Percentiles rank a stretch among this genome's conserved stretches.
Evolutionary conservation across 2,888 invertebrate genomes (phyloP).

Genomic region (Thyatira batis): DNA sequence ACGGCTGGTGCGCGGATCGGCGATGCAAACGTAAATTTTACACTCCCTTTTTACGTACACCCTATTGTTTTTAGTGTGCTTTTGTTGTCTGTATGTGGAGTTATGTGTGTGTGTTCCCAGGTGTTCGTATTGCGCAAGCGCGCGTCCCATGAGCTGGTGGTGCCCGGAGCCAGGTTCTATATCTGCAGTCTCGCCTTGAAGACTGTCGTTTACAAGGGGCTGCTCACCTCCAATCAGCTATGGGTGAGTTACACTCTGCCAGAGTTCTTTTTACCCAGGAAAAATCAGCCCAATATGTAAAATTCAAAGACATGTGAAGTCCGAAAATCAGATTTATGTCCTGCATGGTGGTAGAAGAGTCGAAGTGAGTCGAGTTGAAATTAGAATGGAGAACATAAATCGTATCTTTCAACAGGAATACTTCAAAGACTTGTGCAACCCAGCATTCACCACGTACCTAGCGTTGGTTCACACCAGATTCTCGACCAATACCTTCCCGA

Average conservation of each 20-base stretch:
- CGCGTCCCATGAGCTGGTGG: constrained; percentile 93
- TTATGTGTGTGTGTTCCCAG: constrained; percentile 71
- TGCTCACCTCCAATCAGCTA: constrained; percentile 96
- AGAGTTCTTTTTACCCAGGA: no score
- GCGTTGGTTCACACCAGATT: constrained; percentile 98
- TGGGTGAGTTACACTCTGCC: constrained; percentile 86
- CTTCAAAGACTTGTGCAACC: constrained; percentile 86
- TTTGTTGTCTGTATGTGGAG: constrained; percentile 6
- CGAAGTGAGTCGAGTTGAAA: no score
- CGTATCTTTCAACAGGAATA: constrained; percentile 83
- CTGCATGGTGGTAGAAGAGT: no score
- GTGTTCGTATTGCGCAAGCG: constrained; percentile 96
- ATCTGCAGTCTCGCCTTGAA: constrained; percentile 96
- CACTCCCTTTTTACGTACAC: constrained; percentile 31
- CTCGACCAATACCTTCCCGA: constrained; percentile 99
- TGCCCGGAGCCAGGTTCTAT: constrained; percentile 95
- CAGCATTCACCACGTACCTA: constrained; percentile 95
- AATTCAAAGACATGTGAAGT: no score
- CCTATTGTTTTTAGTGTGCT: constrained; percentile 21
- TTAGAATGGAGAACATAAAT: not conserved
- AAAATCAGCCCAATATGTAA: no score
- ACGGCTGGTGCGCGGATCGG: constrained; percentile 53
- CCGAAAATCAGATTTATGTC: no score
- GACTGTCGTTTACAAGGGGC: constrained; percentile 98
- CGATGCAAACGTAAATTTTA: constrained; percentile 68